A percentile compares a stretch with the other conserved stretches of the same genome.
These are phyloP conservation scores for Chiridota heheva DNA, from an alignment of 35 echinoderm and acorn worm genomes.

Conservation along the genomic window DNA sequence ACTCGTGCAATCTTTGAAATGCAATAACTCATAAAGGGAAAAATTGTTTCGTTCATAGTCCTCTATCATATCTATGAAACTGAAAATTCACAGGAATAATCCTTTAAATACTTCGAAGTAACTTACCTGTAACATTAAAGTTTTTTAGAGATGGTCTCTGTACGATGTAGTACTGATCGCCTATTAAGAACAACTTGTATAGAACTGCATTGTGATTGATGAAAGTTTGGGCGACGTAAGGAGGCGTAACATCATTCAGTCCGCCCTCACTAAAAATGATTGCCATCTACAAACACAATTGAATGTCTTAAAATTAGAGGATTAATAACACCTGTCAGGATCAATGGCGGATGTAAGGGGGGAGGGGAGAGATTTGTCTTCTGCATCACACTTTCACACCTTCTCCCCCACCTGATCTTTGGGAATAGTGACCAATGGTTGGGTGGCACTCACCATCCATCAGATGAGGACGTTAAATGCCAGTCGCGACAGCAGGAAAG, in stretches of 20 bases:
- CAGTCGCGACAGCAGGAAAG: too few species aligned
- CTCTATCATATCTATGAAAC: too few species aligned
- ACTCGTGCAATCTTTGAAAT: too few species aligned
- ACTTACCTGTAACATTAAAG: slow-evolving; percentile 79
- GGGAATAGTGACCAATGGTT: too few species aligned
- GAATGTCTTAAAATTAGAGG: background rate
- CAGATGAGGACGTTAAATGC: too few species aligned
- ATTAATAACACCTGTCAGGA: background rate
- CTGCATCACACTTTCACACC: background rate
- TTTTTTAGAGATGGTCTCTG: slow-evolving; percentile 96
- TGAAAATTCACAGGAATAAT: too few species aligned
- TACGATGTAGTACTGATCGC: slow-evolving; percentile 88
- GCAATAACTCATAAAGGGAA: too few species aligned
- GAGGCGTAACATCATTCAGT: slow-evolving; percentile 81
- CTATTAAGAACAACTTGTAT: slow-evolving; percentile 87
- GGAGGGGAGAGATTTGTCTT: background rate
- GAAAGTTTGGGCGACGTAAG: slow-evolving; percentile 95
- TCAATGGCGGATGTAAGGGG: background rate
- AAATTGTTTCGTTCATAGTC: too few species aligned
- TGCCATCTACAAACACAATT: slow-evolving; percentile 76
- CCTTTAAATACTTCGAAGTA: too few species aligned
- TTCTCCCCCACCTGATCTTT: background rate
- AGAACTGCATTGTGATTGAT: slow-evolving; percentile 97
- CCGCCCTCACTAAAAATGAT: slow-evolving; percentile 99
- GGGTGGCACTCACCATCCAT: too few species aligned